Percentiles rank a stretch among this genome's conserved stretches.
phyloP scores from a whole-genome alignment of 2,888 invertebrate species.

The Apeira syringaria region DNA sequence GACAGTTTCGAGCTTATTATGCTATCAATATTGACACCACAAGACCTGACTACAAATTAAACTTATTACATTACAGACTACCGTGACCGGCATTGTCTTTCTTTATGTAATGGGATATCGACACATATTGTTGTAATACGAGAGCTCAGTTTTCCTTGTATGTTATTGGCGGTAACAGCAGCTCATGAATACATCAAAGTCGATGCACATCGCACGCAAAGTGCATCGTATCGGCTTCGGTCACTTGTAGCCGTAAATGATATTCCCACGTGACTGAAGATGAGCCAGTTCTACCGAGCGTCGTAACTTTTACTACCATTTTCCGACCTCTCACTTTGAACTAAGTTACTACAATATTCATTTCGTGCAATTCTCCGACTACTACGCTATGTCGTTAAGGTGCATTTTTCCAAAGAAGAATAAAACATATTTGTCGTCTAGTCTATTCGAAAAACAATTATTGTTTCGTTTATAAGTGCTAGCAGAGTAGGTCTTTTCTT shows the following conservation, averaged over 20 bases:
- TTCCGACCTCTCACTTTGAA: constrained; percentile 19
- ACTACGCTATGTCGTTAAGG: too few relatives aligned
- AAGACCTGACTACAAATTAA: constrained; percentile 38
- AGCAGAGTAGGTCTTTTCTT: too few relatives aligned
- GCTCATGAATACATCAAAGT: constrained; percentile 45
- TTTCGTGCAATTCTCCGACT: constrained; percentile 22
- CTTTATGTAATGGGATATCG: constrained; percentile 25
- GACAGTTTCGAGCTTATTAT: too few relatives aligned
- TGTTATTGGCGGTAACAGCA: constrained; percentile 26
- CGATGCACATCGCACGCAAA: constrained; percentile 39
- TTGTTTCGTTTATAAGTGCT: too few relatives aligned
- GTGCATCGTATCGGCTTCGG: constrained; percentile 40
- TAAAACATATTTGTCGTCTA: too few relatives aligned
- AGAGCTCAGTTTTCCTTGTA: constrained; percentile 32
- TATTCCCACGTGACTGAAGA: constrained; percentile 25
- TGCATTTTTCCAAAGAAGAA: too few relatives aligned
- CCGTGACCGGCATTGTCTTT: constrained; percentile 9
- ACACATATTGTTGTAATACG: constrained; percentile 24
- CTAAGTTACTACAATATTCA: constrained; percentile 22
- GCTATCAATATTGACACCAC: constrained; percentile 37
- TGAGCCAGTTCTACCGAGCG: constrained; percentile 21
- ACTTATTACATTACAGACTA: constrained; percentile 28
- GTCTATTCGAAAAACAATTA: too few relatives aligned
- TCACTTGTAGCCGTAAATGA: constrained; percentile 31
- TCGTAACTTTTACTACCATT: constrained; percentile 19